phyloP scores from a whole-genome alignment of 2,113 vertebrate species.

The Prinia subflava region DNA sequence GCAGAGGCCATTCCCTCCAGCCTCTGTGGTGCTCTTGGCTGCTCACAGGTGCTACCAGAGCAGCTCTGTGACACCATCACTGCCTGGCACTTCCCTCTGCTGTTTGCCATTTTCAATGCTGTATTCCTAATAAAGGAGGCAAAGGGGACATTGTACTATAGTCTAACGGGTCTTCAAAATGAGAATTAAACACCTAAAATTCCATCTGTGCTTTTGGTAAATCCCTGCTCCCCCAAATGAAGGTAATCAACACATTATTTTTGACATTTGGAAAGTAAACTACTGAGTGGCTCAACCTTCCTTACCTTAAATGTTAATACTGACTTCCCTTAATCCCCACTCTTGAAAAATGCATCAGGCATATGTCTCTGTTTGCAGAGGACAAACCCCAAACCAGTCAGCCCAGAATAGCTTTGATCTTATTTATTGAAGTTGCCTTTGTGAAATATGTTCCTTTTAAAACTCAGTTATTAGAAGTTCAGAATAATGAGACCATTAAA shows the following conservation, averaged over 20 bases:
- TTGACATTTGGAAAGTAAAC: background rate
- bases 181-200: background rate
- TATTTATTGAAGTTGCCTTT: conserved; percentile 31
- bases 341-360: conserved; percentile 11
- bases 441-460: conserved; percentile 60
- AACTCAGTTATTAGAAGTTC: conserved; percentile 20
- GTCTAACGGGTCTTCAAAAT: background rate
- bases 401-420: conserved; percentile 21
- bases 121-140: background rate
- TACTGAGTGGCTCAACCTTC: background rate
- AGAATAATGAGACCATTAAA: conserved; percentile 66
- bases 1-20: background rate
- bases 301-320: background rate
- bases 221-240: background rate
- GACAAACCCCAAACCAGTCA: conserved; percentile 11
- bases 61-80: background rate
- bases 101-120: background rate
- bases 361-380: background rate
- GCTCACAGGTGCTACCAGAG: background rate
- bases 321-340: background rate
- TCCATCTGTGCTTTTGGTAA: background rate
- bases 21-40: background rate
- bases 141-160: background rate
- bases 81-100: background rate
- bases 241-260: background rate